Evolutionary conservation across 2,888 invertebrate species (phyloP).

Genomic region (Volucella inanis): DNA sequence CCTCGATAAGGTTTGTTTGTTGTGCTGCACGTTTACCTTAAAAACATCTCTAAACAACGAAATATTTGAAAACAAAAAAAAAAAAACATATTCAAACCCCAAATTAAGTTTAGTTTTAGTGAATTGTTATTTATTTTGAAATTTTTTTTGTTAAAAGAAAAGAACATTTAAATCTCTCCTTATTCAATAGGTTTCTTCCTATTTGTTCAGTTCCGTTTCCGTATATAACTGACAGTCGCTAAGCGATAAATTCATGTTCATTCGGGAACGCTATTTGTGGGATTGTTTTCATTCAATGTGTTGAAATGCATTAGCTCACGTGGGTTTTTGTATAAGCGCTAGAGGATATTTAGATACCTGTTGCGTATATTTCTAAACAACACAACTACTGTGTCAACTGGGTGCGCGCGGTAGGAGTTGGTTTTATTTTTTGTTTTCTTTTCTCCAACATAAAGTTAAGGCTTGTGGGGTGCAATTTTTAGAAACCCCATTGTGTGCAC

Average conservation of each 20-base stretch:
- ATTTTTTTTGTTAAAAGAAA: no score
- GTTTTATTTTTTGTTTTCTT: background rate
- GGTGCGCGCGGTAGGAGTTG: slow-evolving; percentile 17
- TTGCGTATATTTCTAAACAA: slow-evolving; percentile 73
- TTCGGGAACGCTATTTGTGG: slow-evolving; percentile 42
- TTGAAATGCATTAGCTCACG: slow-evolving; percentile 70
- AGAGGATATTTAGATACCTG: slow-evolving; percentile 76
- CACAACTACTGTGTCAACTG: slow-evolving; percentile 47
- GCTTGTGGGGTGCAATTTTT: slow-evolving; percentile 5
- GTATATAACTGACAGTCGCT: background rate
- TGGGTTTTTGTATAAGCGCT: slow-evolving; percentile 67
- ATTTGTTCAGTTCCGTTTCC: background rate
- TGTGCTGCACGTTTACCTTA: slow-evolving; percentile 47
- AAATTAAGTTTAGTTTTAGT: no score
- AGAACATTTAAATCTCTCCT: no score
- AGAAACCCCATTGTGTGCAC: slow-evolving; percentile 8
- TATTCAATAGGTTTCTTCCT: background rate
- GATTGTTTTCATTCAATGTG: slow-evolving; percentile 55
- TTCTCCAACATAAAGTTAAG: background rate
- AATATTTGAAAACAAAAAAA: no score
- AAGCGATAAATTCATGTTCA: slow-evolving; percentile 21
- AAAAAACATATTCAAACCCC: no score
- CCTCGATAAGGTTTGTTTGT: slow-evolving; percentile 35
- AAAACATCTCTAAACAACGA: no score
- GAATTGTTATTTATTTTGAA: no score